Conservation (phyloP, 2,113 vertebrate species). For the Anguilla rostrata region DNA sequence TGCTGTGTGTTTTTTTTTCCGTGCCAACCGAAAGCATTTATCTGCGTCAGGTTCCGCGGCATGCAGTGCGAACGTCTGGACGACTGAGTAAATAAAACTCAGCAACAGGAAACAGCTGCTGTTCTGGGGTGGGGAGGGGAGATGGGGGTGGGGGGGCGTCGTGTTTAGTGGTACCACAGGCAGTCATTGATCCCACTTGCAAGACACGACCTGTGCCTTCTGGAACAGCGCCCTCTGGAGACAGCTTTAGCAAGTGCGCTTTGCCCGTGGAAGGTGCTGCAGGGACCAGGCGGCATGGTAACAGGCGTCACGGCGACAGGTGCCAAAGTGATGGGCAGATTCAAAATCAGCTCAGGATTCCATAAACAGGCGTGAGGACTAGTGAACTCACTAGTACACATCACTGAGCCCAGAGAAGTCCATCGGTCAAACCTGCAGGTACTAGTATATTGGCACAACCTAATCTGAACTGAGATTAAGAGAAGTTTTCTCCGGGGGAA, state of each 20-base stretch:
- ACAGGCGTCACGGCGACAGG: not conserved
- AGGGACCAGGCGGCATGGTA: not conserved
- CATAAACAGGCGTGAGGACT: not conserved
- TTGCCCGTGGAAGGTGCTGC: not conserved
- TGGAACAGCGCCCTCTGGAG: not conserved
- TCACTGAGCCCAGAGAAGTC: not conserved
- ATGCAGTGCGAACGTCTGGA: not conserved
- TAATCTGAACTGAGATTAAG: not conserved
- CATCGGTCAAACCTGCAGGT: too few species aligned
- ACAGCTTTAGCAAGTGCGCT: not conserved
- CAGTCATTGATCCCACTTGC: too few species aligned
- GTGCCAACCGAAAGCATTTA: constrained; percentile 2
- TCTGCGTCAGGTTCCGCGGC: not conserved
- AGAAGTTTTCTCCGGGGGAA: too few species aligned
- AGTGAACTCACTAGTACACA: not conserved
- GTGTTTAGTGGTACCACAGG: not conserved
- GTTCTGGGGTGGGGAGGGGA: not conserved
- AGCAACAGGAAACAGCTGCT: not conserved
- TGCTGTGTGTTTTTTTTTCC: not conserved
- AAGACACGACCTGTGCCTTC: not conserved
- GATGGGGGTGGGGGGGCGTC: not conserved
- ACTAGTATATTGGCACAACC: not conserved
- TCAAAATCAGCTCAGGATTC: not conserved
- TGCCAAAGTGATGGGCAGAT: not conserved
- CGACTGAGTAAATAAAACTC: not conserved